Evolutionary conservation across 2,797 vertebrate species (phyloP), one percentile per base, ranked within the genome.

Genomic region (Propithecus perrieri): DNA sequence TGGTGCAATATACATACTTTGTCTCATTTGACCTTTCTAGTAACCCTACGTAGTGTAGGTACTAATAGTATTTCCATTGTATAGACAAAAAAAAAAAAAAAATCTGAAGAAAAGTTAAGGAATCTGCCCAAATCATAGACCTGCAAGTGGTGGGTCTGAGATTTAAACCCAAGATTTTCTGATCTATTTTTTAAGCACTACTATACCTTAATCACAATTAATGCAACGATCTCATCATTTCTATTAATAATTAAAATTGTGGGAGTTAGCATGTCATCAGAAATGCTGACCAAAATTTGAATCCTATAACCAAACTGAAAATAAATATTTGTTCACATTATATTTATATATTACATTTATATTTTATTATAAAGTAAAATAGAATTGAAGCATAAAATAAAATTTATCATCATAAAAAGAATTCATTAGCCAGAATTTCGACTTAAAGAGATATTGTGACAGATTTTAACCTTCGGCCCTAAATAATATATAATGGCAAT

Each of bases 351-450:
- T 67, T 81, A 43, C 20, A 30, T 41, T 92, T 88, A 24, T 79
- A 30, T 57, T 91, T 91, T 85, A 57, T 91, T 85, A 50, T 33
- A 63, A 95, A 92, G 67, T 65, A 59, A 67, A 91, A 84, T 35
- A 75, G 24, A 91, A 89, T 35, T 86, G 30, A 93, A 94, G n/a
- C 38, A 79, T 50, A 81, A 83, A 76, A 85, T 85, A 72, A 91
- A 89, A 85, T 85, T 85, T 92, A 71, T 81, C 22, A 53, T 71
- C 26, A 89, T 80, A 53, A 80, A 92, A 92, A 53, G 22, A 61
- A 71, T 87, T 83, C 92, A 96, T 85, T 91, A 71, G 26, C 53
- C 69, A 89, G n/a, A 85, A 53, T 93, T 69, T 72, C 33, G 20
- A 80, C 53, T 71, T 89, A 28, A 76, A 75, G 30, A n/a, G 15